Percentiles rank a stretch among this genome's conserved stretches.
Conservation (phyloP, 2,113 vertebrate genomes). For the Tapirus terrestris region DNA sequence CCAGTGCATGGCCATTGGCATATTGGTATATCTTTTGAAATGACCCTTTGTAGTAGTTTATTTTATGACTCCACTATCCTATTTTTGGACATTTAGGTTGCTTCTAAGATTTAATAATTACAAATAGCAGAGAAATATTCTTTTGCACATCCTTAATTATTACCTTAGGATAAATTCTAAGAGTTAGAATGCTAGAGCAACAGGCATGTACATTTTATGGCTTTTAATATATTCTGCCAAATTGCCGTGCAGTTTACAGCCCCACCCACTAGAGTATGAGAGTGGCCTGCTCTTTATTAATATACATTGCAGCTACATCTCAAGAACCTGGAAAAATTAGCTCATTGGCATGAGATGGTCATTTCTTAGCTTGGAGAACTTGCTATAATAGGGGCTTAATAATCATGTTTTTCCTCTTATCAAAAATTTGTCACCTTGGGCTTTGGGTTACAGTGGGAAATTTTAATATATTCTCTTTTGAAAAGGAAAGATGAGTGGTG, state of each 20-base stretch:
- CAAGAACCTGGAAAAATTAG: background rate
- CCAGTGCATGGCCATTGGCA: background rate
- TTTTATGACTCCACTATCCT: background rate
- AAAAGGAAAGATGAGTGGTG: background rate
- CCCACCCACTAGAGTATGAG: background rate
- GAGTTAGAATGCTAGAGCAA: conserved; percentile 32
- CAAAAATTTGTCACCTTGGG: background rate
- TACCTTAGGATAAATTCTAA: conserved; percentile 66
- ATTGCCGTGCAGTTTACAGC: background rate
- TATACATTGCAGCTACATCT: background rate
- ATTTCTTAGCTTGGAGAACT: background rate
- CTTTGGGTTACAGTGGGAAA: background rate
- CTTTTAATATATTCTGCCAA: conserved; percentile 62
- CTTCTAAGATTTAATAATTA: conserved; percentile 53
- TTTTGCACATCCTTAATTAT: conserved; percentile 66
- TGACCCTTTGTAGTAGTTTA: conserved; percentile 25
- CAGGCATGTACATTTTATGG: conserved; percentile 58
- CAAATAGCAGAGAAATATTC: conserved; percentile 52
- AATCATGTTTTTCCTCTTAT: background rate
- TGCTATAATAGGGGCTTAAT: background rate
- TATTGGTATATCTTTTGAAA: background rate
- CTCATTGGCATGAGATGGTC: background rate
- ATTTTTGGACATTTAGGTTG: conserved; percentile 38
- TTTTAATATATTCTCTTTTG: background rate
- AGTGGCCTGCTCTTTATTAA: conserved; percentile 41